Evolutionary conservation across 2,888 invertebrate genomes (phyloP), one percentile per base, ranked within the genome.

Genomic region (Pristionchus maxplancki): DNA sequence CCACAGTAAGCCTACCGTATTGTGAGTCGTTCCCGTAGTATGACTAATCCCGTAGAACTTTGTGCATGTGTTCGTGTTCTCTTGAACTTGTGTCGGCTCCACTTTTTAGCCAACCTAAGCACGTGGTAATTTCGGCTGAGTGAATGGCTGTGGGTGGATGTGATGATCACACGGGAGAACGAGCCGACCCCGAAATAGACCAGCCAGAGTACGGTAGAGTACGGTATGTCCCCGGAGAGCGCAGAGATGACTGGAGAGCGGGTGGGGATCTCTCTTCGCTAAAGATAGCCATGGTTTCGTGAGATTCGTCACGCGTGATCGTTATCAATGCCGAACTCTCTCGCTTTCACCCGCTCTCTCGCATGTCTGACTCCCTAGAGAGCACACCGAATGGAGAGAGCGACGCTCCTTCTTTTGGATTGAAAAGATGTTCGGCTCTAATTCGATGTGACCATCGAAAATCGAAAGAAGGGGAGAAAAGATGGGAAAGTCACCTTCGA

Each of bases 271-370:
- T 20, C 34, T 48, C n/a, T 44, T 78, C 78, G 78, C 78, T 78
- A 78, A 78, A 78, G 78, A 78, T 78, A 78, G 78, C 62, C 62
- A 24, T 67, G 78, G 78, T 71, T 71, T 48, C 44, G 17, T 78
- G 44, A 40, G 24, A 78, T 44, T 78, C 78, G 78, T 78, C 78
- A 78, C 78, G 44, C 74, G 67, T 31, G 44, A 78, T 78, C 78
- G 11, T 9, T 78, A 44, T 78, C 78, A n/a, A 40, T 78, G 24
- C n/a, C n/a, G 44, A n/a, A n/a, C 78, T 48, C 78, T 78, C 78
- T 48, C 48, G 28, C 37, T 44, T 44, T 44, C 28, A 28, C n/a
- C 1, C 78, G 17, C n/a, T 78, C 24, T 44, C 48, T 78, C 78
- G 48, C 28, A 28, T 1, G 40, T 78, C n/a, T 15, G n/a, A 44